Evolutionary conservation across 1,140 invertebrate genomes (phyloP).

Genomic region (Gryon sp.): DNA sequence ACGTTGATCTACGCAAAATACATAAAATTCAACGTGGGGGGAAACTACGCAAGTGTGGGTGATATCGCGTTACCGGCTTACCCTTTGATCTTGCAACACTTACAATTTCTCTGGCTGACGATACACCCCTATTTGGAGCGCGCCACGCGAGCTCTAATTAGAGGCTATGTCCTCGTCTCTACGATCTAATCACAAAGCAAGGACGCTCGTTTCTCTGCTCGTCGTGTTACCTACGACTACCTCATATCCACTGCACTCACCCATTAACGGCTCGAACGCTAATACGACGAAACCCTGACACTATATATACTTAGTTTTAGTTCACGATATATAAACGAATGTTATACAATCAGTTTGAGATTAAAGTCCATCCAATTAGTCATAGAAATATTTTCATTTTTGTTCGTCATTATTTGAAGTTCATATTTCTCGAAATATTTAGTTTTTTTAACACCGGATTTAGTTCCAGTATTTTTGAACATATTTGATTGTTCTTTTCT

Average conservation of each 20-base stretch:
- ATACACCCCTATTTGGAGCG: constrained; percentile 79
- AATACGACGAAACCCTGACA: too few relatives aligned
- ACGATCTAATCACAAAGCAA: constrained; percentile 77
- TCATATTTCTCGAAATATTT: too few relatives aligned
- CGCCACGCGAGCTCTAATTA: constrained; percentile 79
- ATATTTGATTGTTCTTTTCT: too few relatives aligned
- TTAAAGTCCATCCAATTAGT: too few relatives aligned
- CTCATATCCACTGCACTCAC: constrained; percentile 58
- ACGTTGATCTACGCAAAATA: constrained; percentile 49
- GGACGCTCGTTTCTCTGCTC: constrained; percentile 71
- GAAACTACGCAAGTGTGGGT: constrained; percentile 60
- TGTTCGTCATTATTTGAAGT: too few relatives aligned
- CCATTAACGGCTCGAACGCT: constrained; percentile 67
- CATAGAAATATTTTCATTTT: too few relatives aligned
- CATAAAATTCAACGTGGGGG: constrained; percentile 42
- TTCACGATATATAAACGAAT: constrained; percentile 27
- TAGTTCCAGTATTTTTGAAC: too few relatives aligned
- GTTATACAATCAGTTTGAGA: too few relatives aligned
- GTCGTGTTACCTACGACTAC: constrained; percentile 64
- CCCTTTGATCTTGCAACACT: constrained; percentile 80
- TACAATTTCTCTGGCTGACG: constrained; percentile 79
- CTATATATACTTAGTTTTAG: too few relatives aligned
- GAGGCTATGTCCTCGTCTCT: constrained; percentile 73
- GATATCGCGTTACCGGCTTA: constrained; percentile 78
- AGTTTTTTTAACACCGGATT: too few relatives aligned